These are phyloP conservation scores for Erannis defoliaria DNA, from an alignment of 2,888 invertebrate genomes.

Conservation along the genomic window DNA sequence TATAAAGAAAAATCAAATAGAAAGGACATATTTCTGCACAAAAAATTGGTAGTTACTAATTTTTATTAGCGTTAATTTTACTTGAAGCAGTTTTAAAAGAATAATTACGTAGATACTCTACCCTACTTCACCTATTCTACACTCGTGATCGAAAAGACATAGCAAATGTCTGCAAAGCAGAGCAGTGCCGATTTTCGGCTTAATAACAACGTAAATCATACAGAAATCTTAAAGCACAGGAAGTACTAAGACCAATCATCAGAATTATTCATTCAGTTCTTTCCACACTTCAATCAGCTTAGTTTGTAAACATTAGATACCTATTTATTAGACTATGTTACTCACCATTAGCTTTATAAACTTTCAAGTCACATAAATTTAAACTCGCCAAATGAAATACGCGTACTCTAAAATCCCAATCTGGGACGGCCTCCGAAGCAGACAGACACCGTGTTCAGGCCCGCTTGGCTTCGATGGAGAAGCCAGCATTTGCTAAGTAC, in stretches of 20 bases:
- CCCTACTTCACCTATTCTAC: neutral
- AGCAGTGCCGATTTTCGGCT: no score
- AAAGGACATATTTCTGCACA: constrained; percentile 10
- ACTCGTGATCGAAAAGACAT: neutral
- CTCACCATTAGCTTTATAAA: neutral
- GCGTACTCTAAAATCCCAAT: neutral
- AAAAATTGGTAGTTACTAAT: neutral
- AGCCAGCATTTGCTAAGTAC: neutral
- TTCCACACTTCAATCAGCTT: neutral
- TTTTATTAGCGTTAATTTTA: neutral
- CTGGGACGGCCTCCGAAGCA: constrained; percentile 1
- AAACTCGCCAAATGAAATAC: neutral
- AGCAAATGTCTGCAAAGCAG: neutral
- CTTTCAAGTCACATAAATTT: neutral
- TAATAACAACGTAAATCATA: neutral
- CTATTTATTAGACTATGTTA: neutral
- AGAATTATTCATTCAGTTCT: neutral
- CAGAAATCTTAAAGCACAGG: neutral
- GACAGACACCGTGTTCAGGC: constrained; percentile 1
- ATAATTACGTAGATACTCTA: neutral
- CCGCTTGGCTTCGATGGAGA: constrained; percentile 1
- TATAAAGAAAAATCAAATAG: constrained; percentile 39
- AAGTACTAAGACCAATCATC: neutral
- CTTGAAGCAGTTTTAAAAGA: neutral
- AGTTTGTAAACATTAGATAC: neutral